These are phyloP conservation scores for Melanitta fusca DNA, from an alignment of 2,797 vertebrate species.

Conservation along the genomic window DNA sequence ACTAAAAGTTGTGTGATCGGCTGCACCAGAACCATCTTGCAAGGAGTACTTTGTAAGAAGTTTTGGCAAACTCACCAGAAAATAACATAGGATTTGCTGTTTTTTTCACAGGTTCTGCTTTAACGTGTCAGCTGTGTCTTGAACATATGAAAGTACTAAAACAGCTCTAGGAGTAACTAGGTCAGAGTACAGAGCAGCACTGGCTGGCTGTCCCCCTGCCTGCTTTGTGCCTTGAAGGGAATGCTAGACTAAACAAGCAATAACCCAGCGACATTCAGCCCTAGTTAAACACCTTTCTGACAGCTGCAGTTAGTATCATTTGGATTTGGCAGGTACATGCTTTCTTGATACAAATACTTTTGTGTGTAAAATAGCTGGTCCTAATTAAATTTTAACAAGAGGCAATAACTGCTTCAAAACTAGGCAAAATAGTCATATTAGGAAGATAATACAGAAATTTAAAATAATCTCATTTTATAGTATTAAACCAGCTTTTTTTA, in stretches of 20 bases:
- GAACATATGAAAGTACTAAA: not conserved
- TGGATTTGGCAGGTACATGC: not conserved
- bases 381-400: conserved; percentile 36
- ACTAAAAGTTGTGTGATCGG: not conserved
- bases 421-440: not conserved
- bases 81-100: not conserved
- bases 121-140: not conserved
- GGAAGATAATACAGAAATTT: conserved; percentile 22
- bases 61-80: not conserved
- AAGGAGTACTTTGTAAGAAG: not conserved
- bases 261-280: not conserved
- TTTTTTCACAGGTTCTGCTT: not conserved
- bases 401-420: conserved; percentile 1
- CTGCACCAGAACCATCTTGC: not conserved
- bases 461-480: conserved; percentile 1
- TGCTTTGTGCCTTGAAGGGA: not conserved
- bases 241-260: not conserved
- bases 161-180: not conserved
- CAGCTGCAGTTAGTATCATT: not conserved
- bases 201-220: not conserved
- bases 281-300: not conserved
- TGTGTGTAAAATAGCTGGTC: conserved; percentile 9
- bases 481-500: not conserved
- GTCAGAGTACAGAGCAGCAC: not conserved
- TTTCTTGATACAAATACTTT: not conserved